Evolutionary conservation across 2,113 vertebrate species (phyloP).

Genomic region (Pseudonaja textilis): DNA sequence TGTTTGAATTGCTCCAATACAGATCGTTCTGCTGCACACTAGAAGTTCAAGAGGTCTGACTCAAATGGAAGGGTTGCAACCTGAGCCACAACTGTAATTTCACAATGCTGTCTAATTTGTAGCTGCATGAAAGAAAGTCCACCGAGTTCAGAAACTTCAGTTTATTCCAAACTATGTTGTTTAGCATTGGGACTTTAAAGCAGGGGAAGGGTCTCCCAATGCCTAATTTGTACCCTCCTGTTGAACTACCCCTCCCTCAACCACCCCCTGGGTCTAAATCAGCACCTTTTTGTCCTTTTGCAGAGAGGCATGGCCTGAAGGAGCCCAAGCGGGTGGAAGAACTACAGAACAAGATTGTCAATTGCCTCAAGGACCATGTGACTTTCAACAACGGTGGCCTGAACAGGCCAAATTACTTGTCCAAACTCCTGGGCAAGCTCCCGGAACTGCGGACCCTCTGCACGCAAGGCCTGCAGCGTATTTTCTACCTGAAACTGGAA

Average conservation of each 20-base stretch:
- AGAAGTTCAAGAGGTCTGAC: neutral
- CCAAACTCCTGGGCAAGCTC: constrained; percentile 98
- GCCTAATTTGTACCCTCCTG: neutral
- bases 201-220: neutral
- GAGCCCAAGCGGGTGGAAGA: constrained; percentile 98
- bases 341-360: constrained; percentile 98
- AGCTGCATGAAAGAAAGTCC: neutral
- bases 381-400: constrained; percentile 95
- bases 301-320: constrained; percentile 97
- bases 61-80: neutral
- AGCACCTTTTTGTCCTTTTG: constrained; percentile 23
- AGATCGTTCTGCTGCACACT: neutral
- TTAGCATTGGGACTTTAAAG: neutral
- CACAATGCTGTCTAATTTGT: neutral
- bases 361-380: constrained; percentile 98
- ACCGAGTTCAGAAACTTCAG: neutral
- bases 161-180: neutral
- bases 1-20: no score
- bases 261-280: neutral
- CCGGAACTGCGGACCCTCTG: constrained; percentile 98
- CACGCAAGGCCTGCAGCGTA: constrained; percentile 98
- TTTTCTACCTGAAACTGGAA: constrained; percentile 99
- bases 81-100: neutral
- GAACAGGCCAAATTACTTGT: constrained; percentile 96
- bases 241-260: neutral